Evolutionary conservation across 2,113 vertebrate genomes (phyloP).

Genomic region (Ibidorhyncha struthersii): DNA sequence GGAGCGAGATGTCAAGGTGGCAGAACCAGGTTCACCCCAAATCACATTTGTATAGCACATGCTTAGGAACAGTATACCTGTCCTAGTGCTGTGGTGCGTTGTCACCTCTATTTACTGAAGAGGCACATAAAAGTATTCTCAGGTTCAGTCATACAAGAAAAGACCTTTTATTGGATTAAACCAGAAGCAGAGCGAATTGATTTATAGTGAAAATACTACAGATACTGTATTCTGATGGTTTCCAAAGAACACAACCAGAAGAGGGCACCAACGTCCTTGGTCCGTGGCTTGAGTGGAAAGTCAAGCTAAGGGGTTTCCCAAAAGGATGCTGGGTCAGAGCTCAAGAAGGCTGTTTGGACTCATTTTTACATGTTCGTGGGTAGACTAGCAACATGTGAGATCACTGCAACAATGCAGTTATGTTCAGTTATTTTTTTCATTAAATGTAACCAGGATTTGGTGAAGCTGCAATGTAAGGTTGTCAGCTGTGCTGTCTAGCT

Average conservation of each 20-base stretch:
- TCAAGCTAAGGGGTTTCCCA: background rate
- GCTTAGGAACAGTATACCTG: background rate
- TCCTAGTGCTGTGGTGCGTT: background rate
- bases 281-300: background rate
- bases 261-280: constrained; percentile 39
- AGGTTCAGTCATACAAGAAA: background rate
- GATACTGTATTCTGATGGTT: background rate
- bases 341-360: background rate
- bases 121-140: background rate
- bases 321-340: background rate
- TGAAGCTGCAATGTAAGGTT: background rate
- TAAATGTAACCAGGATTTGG: background rate
- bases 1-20: background rate
- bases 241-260: background rate
- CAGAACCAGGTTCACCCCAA: background rate
- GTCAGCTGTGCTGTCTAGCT: background rate
- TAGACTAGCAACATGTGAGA: background rate
- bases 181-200: background rate
- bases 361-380: background rate
- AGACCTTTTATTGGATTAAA: background rate
- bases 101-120: background rate
- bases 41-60: background rate
- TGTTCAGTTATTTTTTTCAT: background rate
- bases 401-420: background rate
- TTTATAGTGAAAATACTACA: background rate